These are phyloP conservation scores for Dermochelys coriacea DNA, from an alignment of 2,797 vertebrate species.

Conservation along the genomic window DNA sequence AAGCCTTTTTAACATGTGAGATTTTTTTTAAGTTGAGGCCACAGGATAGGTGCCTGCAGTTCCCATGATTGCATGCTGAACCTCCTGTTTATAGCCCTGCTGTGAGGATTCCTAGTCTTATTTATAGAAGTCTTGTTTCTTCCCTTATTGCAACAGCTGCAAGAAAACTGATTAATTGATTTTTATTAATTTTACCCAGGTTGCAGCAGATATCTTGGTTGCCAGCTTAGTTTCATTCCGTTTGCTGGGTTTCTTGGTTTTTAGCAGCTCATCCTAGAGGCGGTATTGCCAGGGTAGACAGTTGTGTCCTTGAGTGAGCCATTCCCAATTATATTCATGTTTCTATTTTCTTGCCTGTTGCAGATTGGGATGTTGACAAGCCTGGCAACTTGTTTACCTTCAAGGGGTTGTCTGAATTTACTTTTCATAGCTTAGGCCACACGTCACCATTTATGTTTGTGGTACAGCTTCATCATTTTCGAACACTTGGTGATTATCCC, in stretches of 20 bases:
- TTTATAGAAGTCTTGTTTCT: background rate
- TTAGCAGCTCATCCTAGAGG: background rate
- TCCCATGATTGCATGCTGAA: background rate
- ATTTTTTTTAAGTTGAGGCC: background rate
- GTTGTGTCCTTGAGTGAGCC: background rate
- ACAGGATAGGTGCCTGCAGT: background rate
- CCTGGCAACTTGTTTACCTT: background rate
- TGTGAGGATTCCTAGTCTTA: background rate
- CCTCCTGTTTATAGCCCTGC: background rate
- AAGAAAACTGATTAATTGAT: background rate
- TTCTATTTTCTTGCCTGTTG: background rate
- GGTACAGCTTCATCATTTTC: background rate
- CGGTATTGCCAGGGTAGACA: background rate
- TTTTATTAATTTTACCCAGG: background rate
- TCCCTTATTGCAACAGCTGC: background rate
- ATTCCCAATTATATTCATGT: background rate
- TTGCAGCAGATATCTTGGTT: background rate
- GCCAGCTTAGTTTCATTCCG: background rate
- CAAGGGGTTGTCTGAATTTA: background rate
- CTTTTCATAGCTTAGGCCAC: background rate
- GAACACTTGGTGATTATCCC: background rate
- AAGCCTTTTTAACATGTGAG: background rate
- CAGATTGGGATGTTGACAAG: background rate
- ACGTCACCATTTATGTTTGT: background rate
- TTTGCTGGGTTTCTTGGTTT: background rate